Conservation (phyloP, 2,888 invertebrate species). For the Alviniconcha strummeri region DNA sequence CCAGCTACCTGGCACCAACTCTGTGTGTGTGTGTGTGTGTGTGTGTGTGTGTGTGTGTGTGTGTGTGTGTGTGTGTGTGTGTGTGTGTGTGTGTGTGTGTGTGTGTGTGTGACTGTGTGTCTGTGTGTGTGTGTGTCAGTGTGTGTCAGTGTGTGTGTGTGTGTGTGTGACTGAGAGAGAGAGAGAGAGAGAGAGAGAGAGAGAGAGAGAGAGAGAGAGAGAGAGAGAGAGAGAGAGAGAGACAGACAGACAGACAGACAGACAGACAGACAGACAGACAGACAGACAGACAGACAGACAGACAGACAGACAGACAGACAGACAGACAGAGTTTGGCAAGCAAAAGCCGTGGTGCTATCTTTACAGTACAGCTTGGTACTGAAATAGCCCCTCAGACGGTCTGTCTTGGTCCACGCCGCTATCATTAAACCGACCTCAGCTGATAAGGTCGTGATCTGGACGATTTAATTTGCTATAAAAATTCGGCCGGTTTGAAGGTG, state of each 20-base stretch:
- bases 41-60: background rate
- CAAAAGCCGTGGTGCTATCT: too few species aligned
- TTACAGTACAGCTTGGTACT: too few species aligned
- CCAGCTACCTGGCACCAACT: too few species aligned
- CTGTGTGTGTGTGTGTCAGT: background rate
- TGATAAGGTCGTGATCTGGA: too few species aligned
- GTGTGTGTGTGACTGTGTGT: background rate
- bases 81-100: constrained; percentile 1
- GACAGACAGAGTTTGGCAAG: background rate
- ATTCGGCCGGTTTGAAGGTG: too few species aligned
- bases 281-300: background rate
- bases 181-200: constrained; percentile 14
- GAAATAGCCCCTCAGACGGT: too few species aligned
- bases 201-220: background rate
- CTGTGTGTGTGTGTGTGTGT: background rate
- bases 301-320: background rate
- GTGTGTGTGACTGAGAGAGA: background rate
- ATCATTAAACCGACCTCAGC: too few species aligned
- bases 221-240: background rate
- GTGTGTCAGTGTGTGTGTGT: background rate
- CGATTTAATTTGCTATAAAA: too few species aligned
- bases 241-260: background rate
- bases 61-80: constrained; percentile 7
- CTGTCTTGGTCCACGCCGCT: too few species aligned
- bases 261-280: constrained; percentile 9